phyloP scores from a whole-genome alignment of 2,888 invertebrate species.

The Ephialtes manifestator region DNA sequence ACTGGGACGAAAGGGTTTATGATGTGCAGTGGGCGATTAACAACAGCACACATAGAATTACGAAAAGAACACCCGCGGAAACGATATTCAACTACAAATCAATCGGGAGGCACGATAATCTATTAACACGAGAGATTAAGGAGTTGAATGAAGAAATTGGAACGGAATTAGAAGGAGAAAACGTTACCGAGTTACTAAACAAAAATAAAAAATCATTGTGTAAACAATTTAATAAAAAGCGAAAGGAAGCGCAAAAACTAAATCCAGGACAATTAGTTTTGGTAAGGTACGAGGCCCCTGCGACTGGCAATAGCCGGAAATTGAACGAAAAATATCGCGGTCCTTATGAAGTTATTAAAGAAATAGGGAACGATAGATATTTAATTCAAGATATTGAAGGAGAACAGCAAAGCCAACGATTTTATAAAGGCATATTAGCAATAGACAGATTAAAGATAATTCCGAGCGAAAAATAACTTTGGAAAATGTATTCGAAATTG shows the following conservation, averaged over 20 bases:
- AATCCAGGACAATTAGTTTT: slow-evolving; percentile 29
- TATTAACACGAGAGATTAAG: slow-evolving; percentile 37
- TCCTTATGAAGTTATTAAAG: slow-evolving; percentile 41
- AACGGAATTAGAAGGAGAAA: slow-evolving; percentile 25
- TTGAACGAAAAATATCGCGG: slow-evolving; percentile 27
- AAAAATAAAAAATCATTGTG: slow-evolving; percentile 8
- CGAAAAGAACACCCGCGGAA: slow-evolving; percentile 44
- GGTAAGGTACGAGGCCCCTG: slow-evolving; percentile 13
- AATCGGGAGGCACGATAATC: slow-evolving; percentile 10
- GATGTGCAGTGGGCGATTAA: slow-evolving; percentile 51
- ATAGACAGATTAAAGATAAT: slow-evolving; percentile 16
- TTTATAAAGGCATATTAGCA: slow-evolving; percentile 24
- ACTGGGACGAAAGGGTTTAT: no score
- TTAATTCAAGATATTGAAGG: no score
- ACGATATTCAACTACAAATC: slow-evolving; percentile 33
- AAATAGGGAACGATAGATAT: slow-evolving; percentile 24
- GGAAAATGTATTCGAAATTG: no score
- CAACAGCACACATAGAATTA: slow-evolving; percentile 39
- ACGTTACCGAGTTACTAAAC: slow-evolving; percentile 8
- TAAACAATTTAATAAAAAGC: slow-evolving; percentile 39
- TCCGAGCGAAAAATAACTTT: no score
- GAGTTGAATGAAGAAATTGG: slow-evolving; percentile 31
- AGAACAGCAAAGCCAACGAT: not conserved
- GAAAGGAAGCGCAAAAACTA: slow-evolving; percentile 12
- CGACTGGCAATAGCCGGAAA: slow-evolving; percentile 34